Evolutionary conservation across 2,797 vertebrate genomes (phyloP).

Genomic region (Phataginus tricuspis): DNA sequence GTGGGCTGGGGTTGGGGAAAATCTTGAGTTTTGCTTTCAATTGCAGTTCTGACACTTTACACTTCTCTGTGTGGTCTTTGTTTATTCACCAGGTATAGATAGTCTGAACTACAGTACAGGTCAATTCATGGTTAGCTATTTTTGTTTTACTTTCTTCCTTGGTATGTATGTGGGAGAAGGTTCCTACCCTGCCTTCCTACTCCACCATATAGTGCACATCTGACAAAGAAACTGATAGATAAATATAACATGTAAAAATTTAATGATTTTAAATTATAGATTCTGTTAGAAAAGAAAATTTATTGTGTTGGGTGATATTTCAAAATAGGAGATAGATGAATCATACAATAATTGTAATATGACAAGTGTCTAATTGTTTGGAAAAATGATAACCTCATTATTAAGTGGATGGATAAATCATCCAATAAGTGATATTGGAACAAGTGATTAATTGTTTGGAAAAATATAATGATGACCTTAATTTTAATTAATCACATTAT

Average conservation of each 20-base stretch:
- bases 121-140: too few relatives aligned
- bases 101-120: too few relatives aligned
- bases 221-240: background rate
- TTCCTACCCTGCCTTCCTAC: too few relatives aligned
- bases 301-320: background rate
- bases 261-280: background rate
- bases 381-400: slow-evolving; percentile 42
- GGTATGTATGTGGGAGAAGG: too few relatives aligned
- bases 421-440: slow-evolving; percentile 32
- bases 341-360: slow-evolving; percentile 6
- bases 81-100: too few relatives aligned
- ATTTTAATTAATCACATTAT: slow-evolving; percentile 61
- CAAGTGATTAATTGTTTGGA: slow-evolving; percentile 38
- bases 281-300: background rate
- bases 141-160: too few relatives aligned
- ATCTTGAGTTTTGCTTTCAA: too few relatives aligned
- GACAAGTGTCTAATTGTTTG: slow-evolving; percentile 40
- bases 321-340: background rate
- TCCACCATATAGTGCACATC: background rate
- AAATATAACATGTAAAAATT: background rate
- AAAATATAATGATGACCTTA: background rate
- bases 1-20: too few relatives aligned
- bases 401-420: slow-evolving; percentile 31
- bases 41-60: too few relatives aligned
- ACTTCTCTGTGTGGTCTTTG: too few relatives aligned